Evolutionary conservation across 2,888 invertebrate species (phyloP).

Genomic region (Drosophila koepferae): DNA sequence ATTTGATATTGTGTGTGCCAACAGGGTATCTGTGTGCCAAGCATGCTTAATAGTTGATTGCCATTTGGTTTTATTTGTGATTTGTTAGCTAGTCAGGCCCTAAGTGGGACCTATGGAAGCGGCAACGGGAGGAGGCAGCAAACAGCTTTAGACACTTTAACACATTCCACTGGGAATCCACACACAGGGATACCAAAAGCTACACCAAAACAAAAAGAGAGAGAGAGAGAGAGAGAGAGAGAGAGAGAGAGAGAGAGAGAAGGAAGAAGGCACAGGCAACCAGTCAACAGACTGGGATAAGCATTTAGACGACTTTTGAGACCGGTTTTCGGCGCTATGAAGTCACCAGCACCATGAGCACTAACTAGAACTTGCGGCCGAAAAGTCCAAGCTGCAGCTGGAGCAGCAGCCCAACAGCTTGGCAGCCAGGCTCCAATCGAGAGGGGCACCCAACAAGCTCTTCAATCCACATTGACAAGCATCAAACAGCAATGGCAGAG

Average conservation of each 20-base stretch:
- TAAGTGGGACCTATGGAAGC: constrained; percentile 21
- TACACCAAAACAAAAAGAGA: constrained; percentile 16
- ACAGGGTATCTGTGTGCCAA: constrained; percentile 24
- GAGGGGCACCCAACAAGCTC: constrained; percentile 30
- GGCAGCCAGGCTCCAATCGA: constrained; percentile 9
- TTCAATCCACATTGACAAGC: constrained; percentile 54
- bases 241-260: background rate
- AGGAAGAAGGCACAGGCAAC: constrained; percentile 9
- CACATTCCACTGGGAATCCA: constrained; percentile 73
- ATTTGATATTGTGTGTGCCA: too few relatives aligned
- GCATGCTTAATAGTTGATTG: background rate
- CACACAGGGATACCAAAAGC: constrained; percentile 34
- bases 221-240: background rate
- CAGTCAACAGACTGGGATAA: constrained; percentile 53
- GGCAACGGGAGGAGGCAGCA: constrained; percentile 50
- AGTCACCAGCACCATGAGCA: constrained; percentile 44
- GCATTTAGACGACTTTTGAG: constrained; percentile 68
- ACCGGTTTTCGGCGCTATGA: constrained; percentile 69
- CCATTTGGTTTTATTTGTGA: constrained; percentile 40
- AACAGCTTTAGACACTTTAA: constrained; percentile 76
- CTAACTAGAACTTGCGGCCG: constrained; percentile 52
- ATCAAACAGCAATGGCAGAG: constrained; percentile 28
- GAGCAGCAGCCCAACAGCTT: constrained; percentile 22
- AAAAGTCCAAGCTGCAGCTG: constrained; percentile 53
- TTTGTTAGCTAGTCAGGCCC: constrained; percentile 38